Percentiles rank a stretch among this genome's conserved stretches.
phyloP scores from a whole-genome alignment of 2,888 invertebrate genomes.

The Aleiodes leptofemur region DNA sequence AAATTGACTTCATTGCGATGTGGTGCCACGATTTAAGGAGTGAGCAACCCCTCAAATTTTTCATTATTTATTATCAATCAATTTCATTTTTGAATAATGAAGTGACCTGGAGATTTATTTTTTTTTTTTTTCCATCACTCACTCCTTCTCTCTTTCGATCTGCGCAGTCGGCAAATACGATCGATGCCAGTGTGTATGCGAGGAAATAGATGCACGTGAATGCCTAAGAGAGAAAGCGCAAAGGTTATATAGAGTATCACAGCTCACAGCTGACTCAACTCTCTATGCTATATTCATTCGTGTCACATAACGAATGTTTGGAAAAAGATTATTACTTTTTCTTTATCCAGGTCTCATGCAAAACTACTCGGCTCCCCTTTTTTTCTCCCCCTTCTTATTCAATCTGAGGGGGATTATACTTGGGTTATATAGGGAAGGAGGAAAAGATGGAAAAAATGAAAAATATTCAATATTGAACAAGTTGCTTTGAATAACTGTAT shows the following conservation, averaged over 20 bases:
- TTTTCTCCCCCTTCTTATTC: background rate
- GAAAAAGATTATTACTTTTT: constrained; percentile 62
- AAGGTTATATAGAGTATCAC: constrained; percentile 40
- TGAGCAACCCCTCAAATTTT: too few relatives aligned
- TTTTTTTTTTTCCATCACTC: background rate
- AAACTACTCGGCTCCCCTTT: constrained; percentile 1
- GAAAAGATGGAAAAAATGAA: too few relatives aligned
- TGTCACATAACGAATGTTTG: constrained; percentile 58
- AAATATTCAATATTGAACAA: background rate
- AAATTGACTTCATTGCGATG: too few relatives aligned
- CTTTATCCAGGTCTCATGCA: constrained; percentile 6
- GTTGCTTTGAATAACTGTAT: background rate
- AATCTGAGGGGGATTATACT: constrained; percentile 8
- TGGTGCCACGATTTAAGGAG: too few relatives aligned
- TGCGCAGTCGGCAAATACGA: constrained; percentile 42
- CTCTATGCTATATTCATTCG: background rate
- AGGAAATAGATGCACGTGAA: constrained; percentile 30
- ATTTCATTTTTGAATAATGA: constrained; percentile 10
- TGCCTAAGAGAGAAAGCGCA: constrained; percentile 18
- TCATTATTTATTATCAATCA: constrained; percentile 21
- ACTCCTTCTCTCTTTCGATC: constrained; percentile 28
- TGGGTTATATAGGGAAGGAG: too few relatives aligned
- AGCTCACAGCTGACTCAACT: constrained; percentile 31
- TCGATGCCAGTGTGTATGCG: constrained; percentile 37
- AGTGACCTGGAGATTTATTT: background rate